A percentile compares a stretch with the other conserved stretches of the same genome.
Evolutionary conservation across 2,888 invertebrate genomes (phyloP).

Genomic region (Xiphydria camelus): DNA sequence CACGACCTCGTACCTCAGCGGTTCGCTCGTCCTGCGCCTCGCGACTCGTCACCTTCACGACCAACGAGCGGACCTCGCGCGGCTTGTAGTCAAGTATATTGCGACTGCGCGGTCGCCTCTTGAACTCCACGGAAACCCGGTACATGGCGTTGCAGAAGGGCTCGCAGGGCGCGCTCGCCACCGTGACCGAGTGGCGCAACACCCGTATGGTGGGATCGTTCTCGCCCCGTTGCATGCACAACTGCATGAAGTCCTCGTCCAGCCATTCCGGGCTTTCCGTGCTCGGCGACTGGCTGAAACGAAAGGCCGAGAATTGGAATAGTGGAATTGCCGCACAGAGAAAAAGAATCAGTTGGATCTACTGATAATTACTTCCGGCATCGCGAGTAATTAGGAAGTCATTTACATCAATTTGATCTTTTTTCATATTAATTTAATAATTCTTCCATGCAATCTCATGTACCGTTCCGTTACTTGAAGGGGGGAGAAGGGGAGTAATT

Average conservation of each 20-base stretch:
- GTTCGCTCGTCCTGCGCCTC: not conserved
- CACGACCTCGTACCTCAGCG: not conserved
- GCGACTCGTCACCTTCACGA: constrained; percentile 6
- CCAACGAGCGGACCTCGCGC: constrained; percentile 4
- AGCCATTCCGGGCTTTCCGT: constrained; percentile 17
- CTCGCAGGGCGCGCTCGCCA: not conserved
- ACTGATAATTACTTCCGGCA: too few species aligned
- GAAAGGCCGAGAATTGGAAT: too few species aligned
- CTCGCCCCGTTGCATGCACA: constrained; percentile 14
- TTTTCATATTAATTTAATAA: too few species aligned
- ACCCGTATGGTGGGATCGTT: constrained; percentile 14
- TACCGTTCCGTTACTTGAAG: too few species aligned
- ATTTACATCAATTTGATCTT: too few species aligned
- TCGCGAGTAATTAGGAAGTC: too few species aligned
- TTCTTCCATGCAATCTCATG: too few species aligned
- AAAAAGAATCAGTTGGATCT: too few species aligned
- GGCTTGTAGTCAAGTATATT: constrained; percentile 15
- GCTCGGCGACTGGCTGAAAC: too few species aligned
- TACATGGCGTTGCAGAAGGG: not conserved
- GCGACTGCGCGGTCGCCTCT: constrained; percentile 12
- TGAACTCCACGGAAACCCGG: constrained; percentile 11
- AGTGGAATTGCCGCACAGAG: too few species aligned
- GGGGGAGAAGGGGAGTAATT: too few species aligned
- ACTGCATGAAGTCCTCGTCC: constrained; percentile 15
- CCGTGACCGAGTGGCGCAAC: constrained; percentile 4